Percentiles rank a stretch among this genome's conserved stretches.
phyloP scores from a whole-genome alignment of 2,888 invertebrate species.

The Andrena bicolor region DNA sequence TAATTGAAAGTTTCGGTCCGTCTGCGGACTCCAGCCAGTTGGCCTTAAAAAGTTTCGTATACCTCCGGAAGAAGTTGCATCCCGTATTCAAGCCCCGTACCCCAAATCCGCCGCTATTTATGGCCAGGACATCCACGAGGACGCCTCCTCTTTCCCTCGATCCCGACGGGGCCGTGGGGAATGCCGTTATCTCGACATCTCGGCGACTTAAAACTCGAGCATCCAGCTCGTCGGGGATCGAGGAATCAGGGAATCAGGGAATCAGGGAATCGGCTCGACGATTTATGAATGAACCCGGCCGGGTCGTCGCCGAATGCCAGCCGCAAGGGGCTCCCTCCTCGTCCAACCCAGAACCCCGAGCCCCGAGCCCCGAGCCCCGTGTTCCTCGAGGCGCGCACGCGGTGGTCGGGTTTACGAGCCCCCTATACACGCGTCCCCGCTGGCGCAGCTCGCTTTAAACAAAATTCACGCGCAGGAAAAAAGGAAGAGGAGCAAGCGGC shows the following conservation, averaged over 20 bases:
- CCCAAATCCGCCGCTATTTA: slow-evolving; percentile 70
- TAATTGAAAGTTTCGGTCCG: not conserved
- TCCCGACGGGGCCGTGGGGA: slow-evolving; percentile 33
- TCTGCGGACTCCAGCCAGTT: not conserved
- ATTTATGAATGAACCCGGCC: slow-evolving; percentile 70
- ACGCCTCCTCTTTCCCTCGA: slow-evolving; percentile 40
- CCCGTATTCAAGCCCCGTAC: slow-evolving; percentile 61
- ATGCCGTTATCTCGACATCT: slow-evolving; percentile 70
- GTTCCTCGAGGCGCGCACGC: not conserved
- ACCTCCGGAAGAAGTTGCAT: slow-evolving; percentile 62
- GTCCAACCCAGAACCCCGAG: too few relatives aligned
- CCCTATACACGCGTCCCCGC: not conserved
- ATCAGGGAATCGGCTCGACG: slow-evolving; percentile 50
- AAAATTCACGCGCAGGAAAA: slow-evolving; percentile 32
- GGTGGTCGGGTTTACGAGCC: slow-evolving; percentile 36
- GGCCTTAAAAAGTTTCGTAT: slow-evolving; percentile 25
- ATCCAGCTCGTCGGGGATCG: slow-evolving; percentile 41
- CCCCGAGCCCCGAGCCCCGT: not conserved
- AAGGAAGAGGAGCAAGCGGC: slow-evolving; percentile 13
- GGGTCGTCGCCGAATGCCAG: slow-evolving; percentile 25
- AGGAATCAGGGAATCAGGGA: slow-evolving; percentile 39
- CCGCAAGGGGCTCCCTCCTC: not conserved
- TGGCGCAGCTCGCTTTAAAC: slow-evolving; percentile 24
- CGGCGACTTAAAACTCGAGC: slow-evolving; percentile 71
- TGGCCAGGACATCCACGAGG: slow-evolving; percentile 59